Conservation (phyloP, 2,888 invertebrate species). For the Campaea margaritaria region DNA sequence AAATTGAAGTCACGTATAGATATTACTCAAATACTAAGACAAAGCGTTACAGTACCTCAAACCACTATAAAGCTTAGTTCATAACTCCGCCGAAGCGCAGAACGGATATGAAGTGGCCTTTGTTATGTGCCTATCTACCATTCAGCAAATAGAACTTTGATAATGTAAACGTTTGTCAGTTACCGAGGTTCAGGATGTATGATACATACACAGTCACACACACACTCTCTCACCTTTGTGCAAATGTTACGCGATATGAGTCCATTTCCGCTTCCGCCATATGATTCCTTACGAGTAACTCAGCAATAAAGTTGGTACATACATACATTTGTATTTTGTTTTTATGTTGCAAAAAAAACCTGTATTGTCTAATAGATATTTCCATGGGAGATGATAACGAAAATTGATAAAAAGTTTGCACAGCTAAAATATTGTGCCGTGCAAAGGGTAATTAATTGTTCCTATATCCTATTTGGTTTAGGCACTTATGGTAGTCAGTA, state of each 20-base stretch:
- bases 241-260: not conserved
- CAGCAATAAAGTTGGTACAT: too few relatives aligned
- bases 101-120: conserved; percentile 45
- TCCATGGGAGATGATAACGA: too few relatives aligned
- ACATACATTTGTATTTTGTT: too few relatives aligned
- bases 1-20: too few relatives aligned
- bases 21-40: too few relatives aligned
- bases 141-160: conserved; percentile 7
- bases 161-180: conserved; percentile 6
- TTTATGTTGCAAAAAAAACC: not conserved
- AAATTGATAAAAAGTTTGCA: too few relatives aligned
- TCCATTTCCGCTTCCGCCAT: too few relatives aligned
- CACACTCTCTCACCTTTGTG: not conserved
- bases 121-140: conserved; percentile 31
- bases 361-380: too few relatives aligned
- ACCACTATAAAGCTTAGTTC: conserved; percentile 26
- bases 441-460: too few relatives aligned
- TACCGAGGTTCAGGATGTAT: not conserved
- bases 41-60: conserved; percentile 2
- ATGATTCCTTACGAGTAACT: not conserved
- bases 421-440: too few relatives aligned
- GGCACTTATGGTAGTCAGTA: too few relatives aligned
- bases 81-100: conserved; percentile 25
- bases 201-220: not conserved
- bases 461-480: too few relatives aligned